Percentiles rank a stretch among this genome's conserved stretches.
phyloP scores from a whole-genome alignment of 1,140 invertebrate genomes.

The Notospermus geniculatus region DNA sequence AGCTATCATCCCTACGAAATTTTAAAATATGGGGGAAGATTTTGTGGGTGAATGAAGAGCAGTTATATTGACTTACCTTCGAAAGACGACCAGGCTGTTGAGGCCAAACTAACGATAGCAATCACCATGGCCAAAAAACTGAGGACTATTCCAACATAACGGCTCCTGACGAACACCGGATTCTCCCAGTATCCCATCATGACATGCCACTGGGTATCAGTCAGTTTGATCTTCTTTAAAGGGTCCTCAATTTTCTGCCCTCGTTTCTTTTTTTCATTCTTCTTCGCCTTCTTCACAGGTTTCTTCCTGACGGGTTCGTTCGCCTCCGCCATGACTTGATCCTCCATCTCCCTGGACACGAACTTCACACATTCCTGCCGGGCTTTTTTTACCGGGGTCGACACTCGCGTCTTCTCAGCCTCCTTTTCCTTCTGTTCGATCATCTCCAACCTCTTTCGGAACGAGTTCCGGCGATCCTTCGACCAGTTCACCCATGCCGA shows the following conservation, averaged over 20 bases:
- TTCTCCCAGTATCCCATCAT: slow-evolving; percentile 50
- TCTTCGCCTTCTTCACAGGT: slow-evolving; percentile 1
- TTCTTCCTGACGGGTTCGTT: slow-evolving; percentile 24
- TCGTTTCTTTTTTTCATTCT: slow-evolving; percentile 8
- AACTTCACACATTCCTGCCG: slow-evolving; percentile 50
- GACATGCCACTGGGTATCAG: slow-evolving; percentile 39
- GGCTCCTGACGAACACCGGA: slow-evolving; percentile 36
- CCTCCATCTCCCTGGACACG: slow-evolving; percentile 46
- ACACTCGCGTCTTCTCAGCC: slow-evolving; percentile 32
- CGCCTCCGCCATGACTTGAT: slow-evolving; percentile 42
- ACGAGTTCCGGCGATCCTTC: slow-evolving; percentile 41
- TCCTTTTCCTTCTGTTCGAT: slow-evolving; percentile 36
- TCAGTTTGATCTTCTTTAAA: slow-evolving; percentile 32
- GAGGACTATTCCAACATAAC: slow-evolving; percentile 40
- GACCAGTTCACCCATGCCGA: slow-evolving; percentile 52
- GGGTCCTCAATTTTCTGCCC: not conserved
- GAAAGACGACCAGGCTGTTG: slow-evolving; percentile 30
- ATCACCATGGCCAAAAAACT: slow-evolving; percentile 34
- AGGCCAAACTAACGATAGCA: slow-evolving; percentile 34
- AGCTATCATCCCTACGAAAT: too few species aligned
- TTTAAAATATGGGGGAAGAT: too few species aligned
- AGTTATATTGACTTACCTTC: slow-evolving; percentile 14
- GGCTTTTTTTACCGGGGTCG: slow-evolving; percentile 52
- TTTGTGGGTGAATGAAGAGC: too few species aligned
- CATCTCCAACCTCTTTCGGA: slow-evolving; percentile 36